Percentiles rank a stretch among this genome's conserved stretches.
Evolutionary conservation across 1,140 invertebrate species (phyloP).

Genomic region (Tribolium madens): DNA sequence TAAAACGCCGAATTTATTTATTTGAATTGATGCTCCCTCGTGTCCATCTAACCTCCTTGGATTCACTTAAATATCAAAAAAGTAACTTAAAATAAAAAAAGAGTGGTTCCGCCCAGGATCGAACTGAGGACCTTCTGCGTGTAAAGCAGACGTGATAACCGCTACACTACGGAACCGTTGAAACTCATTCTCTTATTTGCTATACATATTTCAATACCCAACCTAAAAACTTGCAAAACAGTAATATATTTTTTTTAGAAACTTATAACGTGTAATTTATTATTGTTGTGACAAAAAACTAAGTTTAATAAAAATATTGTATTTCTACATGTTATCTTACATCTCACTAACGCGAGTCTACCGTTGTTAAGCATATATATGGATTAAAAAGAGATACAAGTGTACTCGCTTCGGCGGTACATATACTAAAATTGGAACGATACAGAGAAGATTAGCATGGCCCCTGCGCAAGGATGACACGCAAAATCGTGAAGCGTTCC

Average conservation of each 20-base stretch:
- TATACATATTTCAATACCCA: too few species aligned
- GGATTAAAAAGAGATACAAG: background rate
- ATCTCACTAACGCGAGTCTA: background rate
- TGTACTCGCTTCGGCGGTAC: slow-evolving; percentile 81
- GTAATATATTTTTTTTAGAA: too few species aligned
- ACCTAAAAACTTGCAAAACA: too few species aligned
- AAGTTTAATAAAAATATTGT: too few species aligned
- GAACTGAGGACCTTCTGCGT: slow-evolving; percentile 85
- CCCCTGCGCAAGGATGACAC: slow-evolving; percentile 92
- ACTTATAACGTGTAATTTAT: too few species aligned
- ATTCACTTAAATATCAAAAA: too few species aligned
- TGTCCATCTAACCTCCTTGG: background rate
- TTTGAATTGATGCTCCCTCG: background rate
- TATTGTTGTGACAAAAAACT: too few species aligned
- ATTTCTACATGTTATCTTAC: too few species aligned
- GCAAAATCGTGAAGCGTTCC: slow-evolving; percentile 91
- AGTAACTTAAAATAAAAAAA: background rate
- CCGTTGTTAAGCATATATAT: background rate
- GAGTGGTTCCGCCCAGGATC: slow-evolving; percentile 80
- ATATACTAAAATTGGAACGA: slow-evolving; percentile 89
- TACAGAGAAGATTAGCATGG: slow-evolving; percentile 95
- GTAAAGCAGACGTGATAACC: slow-evolving; percentile 79
- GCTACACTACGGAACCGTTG: slow-evolving; percentile 71
- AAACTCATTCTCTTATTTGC: too few species aligned
- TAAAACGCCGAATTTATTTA: background rate